Evolutionary conservation across 2,888 invertebrate species (phyloP).

Genomic region (Drosophila paucipuncta): DNA sequence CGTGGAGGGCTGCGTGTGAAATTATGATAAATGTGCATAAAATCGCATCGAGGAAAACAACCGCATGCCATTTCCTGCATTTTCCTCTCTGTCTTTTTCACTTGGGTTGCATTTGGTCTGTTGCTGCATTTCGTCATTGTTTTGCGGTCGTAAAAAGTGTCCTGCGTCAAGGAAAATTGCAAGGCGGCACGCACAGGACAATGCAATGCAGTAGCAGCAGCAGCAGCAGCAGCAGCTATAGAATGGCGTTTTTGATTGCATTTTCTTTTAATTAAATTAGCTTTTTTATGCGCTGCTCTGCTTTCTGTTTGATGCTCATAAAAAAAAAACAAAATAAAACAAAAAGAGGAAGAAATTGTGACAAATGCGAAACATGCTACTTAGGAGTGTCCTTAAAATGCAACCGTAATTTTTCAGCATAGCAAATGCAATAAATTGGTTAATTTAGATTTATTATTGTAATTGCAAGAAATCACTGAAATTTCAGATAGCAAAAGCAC

Average conservation of each 20-base stretch:
- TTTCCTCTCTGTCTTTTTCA: slow-evolving; percentile 15
- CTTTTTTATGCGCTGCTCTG: slow-evolving; percentile 75
- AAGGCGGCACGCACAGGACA: slow-evolving; percentile 74
- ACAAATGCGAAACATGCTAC: slow-evolving; percentile 48
- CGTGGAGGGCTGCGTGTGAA: slow-evolving; percentile 75
- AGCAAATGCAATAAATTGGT: slow-evolving; percentile 34
- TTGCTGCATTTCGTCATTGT: slow-evolving; percentile 66
- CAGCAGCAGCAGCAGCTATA: slow-evolving; percentile 5
- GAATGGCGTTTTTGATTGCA: slow-evolving; percentile 78
- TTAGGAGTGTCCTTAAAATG: slow-evolving; percentile 48
- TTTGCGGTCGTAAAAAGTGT: slow-evolving; percentile 75
- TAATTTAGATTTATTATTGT: slow-evolving; percentile 42
- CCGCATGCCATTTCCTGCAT: slow-evolving; percentile 44
- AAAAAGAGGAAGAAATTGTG: slow-evolving; percentile 22
- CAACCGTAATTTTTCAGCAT: slow-evolving; percentile 43
- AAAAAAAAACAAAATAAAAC: slow-evolving; percentile 28
- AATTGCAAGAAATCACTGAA: neutral
- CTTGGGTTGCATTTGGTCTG: slow-evolving; percentile 53
- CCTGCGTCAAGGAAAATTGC: slow-evolving; percentile 58
- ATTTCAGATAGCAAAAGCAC: neutral
- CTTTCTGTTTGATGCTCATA: slow-evolving; percentile 64
- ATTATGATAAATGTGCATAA: slow-evolving; percentile 81
- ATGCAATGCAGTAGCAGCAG: slow-evolving; percentile 42
- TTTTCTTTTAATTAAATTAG: slow-evolving; percentile 81
- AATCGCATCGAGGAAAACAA: slow-evolving; percentile 69